These are phyloP conservation scores for Echinops telfairi DNA, from an alignment of 2,113 vertebrate species.

Conservation along the genomic window DNA sequence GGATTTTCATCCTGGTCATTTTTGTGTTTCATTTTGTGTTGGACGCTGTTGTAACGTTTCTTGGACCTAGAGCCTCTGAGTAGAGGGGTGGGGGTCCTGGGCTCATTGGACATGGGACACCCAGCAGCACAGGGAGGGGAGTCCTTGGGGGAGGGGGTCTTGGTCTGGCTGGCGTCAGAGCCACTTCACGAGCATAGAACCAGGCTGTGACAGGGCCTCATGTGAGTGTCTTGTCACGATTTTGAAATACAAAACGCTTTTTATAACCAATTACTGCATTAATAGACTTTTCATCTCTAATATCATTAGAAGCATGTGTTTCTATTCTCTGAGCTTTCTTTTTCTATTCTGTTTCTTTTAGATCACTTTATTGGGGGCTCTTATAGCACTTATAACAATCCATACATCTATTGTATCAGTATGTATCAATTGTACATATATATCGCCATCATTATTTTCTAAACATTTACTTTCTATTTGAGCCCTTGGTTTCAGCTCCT, in stretches of 20 bases:
- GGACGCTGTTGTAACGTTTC: not conserved
- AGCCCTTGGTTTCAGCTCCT: too few relatives aligned
- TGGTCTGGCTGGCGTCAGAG: not conserved
- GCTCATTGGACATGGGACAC: not conserved
- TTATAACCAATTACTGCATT: not conserved
- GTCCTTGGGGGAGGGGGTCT: not conserved
- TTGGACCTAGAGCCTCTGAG: not conserved
- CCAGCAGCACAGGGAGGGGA: not conserved
- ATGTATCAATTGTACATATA: too few relatives aligned
- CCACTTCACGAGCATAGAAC: fast-evolving
- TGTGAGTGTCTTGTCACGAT: not conserved
- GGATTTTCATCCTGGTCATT: not conserved
- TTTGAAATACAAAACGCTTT: not conserved
- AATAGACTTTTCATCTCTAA: not conserved
- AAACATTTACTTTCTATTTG: too few relatives aligned
- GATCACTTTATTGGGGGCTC: too few relatives aligned
- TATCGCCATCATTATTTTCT: too few relatives aligned
- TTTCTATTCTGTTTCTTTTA: too few relatives aligned
- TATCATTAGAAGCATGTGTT: not conserved
- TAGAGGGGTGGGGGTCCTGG: not conserved
- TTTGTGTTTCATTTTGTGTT: not conserved
- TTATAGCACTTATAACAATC: too few relatives aligned
- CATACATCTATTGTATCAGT: too few relatives aligned
- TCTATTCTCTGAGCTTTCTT: not conserved
- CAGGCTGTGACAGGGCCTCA: not conserved